These are phyloP conservation scores for Eupsittula cactorum DNA, from an alignment of 2,113 vertebrate genomes.

Conservation along the genomic window DNA sequence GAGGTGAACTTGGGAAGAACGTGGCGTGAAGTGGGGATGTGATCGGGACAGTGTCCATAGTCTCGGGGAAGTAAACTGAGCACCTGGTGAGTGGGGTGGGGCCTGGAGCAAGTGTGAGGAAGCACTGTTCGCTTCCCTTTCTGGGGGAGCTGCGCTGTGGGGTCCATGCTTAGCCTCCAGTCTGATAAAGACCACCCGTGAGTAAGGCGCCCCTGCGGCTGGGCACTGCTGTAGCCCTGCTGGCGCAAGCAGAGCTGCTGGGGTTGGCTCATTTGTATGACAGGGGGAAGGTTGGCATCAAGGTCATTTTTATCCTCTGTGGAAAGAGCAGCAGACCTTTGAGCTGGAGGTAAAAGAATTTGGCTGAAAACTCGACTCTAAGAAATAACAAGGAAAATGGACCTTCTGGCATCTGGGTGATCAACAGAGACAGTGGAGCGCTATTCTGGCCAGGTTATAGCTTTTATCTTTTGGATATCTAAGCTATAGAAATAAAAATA, in stretches of 20 bases:
- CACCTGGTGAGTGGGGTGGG: accelerated
- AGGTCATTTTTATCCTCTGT: accelerated
- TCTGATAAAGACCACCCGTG: neutral
- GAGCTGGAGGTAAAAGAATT: neutral
- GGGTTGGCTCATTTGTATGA: accelerated
- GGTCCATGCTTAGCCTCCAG: neutral
- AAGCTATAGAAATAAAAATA: neutral
- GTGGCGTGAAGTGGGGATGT: accelerated
- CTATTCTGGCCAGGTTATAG: neutral
- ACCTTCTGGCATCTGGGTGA: neutral
- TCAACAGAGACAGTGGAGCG: neutral
- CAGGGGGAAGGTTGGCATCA: no score
- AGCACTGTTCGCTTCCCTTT: accelerated
- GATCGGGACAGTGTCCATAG: accelerated
- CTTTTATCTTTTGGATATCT: neutral
- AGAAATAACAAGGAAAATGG: neutral
- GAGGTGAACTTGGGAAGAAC: neutral
- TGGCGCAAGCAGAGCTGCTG: neutral
- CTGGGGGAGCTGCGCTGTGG: neutral
- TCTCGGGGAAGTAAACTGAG: accelerated
- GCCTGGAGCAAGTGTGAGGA: no score
- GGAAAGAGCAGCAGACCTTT: neutral
- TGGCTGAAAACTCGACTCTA: neutral
- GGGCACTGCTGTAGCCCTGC: neutral
- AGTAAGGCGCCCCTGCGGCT: accelerated